Base-by-base conservation (phyloP, 2,113 vertebrate genomes). In the Taxidea taxus region DNA sequence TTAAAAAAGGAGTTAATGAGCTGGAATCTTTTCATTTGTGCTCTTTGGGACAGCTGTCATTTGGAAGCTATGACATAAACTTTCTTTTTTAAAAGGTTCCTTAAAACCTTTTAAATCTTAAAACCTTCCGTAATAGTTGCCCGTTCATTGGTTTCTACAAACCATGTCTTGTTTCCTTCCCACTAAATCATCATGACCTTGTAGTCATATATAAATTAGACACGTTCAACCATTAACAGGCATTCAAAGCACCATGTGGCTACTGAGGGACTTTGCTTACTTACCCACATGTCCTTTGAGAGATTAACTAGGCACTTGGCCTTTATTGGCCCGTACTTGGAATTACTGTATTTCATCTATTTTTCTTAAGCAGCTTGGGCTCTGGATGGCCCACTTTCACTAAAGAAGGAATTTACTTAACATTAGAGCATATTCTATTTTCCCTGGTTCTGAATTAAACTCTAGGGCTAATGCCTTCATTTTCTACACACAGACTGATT, bases 371-470 rank as follows among this genome's bases (percentile, higher is more conserved):
- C 62, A 80, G 5, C 47, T 42, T 88, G 20, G 15, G 37, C 31
- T 94, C 64, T 68, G 15, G 44, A 4, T 81, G 15, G 77, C n/a
- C 39, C 8, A 93, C 25, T 85, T 42, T 44, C 29, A 78, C 58
- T 56, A 92, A 91, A 93, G 68, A 87, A 60, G n/a, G 8, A 39
- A 77, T 96, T 64, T 96, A 31, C 44, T 96, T 90, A 34, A 49
- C 16, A 51, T 47, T 56, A n/a, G 6, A 91, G 21, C 25, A 39
- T 82, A 70, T 44, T 56, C 18, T 89, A 56, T 92, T 91, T 85
- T 92, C 23, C 10, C n/a, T 81, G 78, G 64, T 29, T 80, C 39
- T 94, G 81, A 91, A 90, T 74, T 84, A 92, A 96, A 90, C 39
- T 80, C 16, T 56, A 66, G 16, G n/a, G 27, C 75, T 77, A 87